Conservation (phyloP, 2,888 invertebrate genomes). For the Rosalia funebris region DNA sequence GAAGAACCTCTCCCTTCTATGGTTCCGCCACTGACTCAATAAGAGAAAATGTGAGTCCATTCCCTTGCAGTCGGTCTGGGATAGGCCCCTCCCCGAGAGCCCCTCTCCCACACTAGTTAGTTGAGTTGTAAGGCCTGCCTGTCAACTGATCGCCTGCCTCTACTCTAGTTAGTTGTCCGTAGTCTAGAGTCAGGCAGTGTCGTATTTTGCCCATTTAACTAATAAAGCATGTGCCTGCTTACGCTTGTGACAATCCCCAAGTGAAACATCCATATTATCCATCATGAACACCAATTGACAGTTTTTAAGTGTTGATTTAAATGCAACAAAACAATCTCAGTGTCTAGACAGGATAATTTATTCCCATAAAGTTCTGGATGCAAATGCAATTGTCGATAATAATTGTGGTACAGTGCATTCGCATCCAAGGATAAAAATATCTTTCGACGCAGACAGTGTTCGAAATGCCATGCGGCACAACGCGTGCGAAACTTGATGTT, state of each 20-base stretch:
- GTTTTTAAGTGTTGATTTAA: constrained; percentile 13
- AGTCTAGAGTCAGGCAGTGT: constrained; percentile 38
- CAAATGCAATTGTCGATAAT: constrained; percentile 17
- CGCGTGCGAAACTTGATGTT: not conserved
- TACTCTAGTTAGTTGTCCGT: constrained; percentile 61
- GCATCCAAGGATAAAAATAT: constrained; percentile 3
- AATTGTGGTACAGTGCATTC: not conserved
- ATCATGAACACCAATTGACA: constrained; percentile 6
- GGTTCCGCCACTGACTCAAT: constrained; percentile 54
- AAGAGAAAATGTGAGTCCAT: constrained; percentile 58
- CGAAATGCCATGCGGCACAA: not conserved
- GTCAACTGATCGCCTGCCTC: constrained; percentile 63
- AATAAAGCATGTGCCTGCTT: constrained; percentile 52
- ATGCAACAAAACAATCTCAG: constrained; percentile 7
- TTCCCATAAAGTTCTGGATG: constrained; percentile 8
- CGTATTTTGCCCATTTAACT: constrained; percentile 34
- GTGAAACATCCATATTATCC: constrained; percentile 9
- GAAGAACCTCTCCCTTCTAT: constrained; percentile 4
- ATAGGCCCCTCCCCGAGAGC: constrained; percentile 56
- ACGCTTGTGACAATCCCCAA: constrained; percentile 10
- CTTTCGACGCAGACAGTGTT: constrained; percentile 2
- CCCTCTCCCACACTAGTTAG: constrained; percentile 62
- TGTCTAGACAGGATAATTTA: constrained; percentile 15
- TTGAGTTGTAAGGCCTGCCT: constrained; percentile 66
- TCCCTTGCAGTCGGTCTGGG: constrained; percentile 56